These are phyloP conservation scores for Parazoanthus atlanticus DNA, from an alignment of 92 coral and sea anemone genomes.

Conservation along the genomic window DNA sequence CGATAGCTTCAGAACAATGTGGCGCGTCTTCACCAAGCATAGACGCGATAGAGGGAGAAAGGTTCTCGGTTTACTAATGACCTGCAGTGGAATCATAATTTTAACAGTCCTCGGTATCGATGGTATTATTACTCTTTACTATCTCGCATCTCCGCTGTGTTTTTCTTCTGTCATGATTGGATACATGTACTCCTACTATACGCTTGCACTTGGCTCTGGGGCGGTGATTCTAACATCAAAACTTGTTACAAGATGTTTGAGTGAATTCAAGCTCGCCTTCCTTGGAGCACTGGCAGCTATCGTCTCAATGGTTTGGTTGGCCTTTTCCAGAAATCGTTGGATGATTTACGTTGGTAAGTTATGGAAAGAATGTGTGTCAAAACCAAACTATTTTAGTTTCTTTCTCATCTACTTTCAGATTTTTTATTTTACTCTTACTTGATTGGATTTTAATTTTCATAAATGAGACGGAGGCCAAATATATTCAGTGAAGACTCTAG, in stretches of 20 bases:
- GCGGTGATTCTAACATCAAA: neutral
- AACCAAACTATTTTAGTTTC: neutral
- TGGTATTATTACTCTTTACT: neutral
- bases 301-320: neutral
- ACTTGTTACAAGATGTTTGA: neutral
- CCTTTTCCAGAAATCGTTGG: too few relatives aligned
- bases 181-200: neutral
- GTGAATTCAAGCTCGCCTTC: neutral
- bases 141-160: constrained; percentile 1
- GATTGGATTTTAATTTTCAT: too few relatives aligned
- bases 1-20: too few relatives aligned
- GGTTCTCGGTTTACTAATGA: neutral
- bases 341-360: neutral
- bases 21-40: too few relatives aligned
- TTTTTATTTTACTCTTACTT: neutral
- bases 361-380: neutral
- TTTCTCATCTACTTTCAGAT: neutral
- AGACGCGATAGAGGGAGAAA: too few relatives aligned
- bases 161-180: neutral
- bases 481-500: too few relatives aligned
- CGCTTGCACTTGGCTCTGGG: neutral
- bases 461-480: too few relatives aligned
- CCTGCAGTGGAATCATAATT: neutral
- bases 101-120: neutral
- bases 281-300: neutral